These are phyloP conservation scores for Acleris holmiana DNA, from an alignment of 2,888 invertebrate genomes.

Conservation along the genomic window DNA sequence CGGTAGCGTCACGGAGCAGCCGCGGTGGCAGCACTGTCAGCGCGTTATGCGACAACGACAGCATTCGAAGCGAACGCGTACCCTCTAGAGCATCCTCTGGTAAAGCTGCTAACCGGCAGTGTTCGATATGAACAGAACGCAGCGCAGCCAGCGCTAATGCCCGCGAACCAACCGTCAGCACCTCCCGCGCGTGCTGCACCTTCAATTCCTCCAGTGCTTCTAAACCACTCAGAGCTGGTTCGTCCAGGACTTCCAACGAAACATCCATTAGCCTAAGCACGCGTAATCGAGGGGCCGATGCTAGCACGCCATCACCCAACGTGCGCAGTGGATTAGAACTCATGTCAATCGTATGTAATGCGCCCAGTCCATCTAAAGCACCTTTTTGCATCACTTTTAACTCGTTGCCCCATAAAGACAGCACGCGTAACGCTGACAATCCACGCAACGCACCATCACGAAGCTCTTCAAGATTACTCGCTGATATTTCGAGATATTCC, in stretches of 20 bases:
- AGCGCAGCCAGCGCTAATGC: slow-evolving; percentile 83
- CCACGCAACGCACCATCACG: slow-evolving; percentile 5
- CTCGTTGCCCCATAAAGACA: slow-evolving; percentile 26
- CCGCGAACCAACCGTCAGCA: slow-evolving; percentile 12
- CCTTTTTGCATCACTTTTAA: slow-evolving; percentile 15
- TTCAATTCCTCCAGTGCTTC: slow-evolving; percentile 10
- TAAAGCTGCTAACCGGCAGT: slow-evolving; percentile 20
- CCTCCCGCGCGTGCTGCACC: slow-evolving; percentile 5
- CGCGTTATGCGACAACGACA: slow-evolving; percentile 23
- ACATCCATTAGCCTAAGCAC: slow-evolving; percentile 14
- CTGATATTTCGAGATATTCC: slow-evolving; percentile 28
- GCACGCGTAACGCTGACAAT: slow-evolving; percentile 11
- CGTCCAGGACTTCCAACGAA: slow-evolving; percentile 6
- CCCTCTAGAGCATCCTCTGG: slow-evolving; percentile 8
- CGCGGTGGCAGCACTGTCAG: slow-evolving; percentile 43
- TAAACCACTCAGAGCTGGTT: slow-evolving; percentile 11
- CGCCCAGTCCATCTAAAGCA: slow-evolving; percentile 8
- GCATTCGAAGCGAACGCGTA: slow-evolving; percentile 3
- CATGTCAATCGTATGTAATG: slow-evolving; percentile 21
- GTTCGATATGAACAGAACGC: slow-evolving; percentile 19
- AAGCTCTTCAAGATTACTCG: slow-evolving; percentile 9
- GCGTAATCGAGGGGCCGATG: slow-evolving; percentile 8
- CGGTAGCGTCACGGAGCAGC: slow-evolving; percentile 39
- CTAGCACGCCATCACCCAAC: slow-evolving; percentile 17
- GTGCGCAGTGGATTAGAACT: slow-evolving; percentile 23